Base-by-base conservation (phyloP, 2,113 vertebrate genomes). In the Sander lucioperca region DNA sequence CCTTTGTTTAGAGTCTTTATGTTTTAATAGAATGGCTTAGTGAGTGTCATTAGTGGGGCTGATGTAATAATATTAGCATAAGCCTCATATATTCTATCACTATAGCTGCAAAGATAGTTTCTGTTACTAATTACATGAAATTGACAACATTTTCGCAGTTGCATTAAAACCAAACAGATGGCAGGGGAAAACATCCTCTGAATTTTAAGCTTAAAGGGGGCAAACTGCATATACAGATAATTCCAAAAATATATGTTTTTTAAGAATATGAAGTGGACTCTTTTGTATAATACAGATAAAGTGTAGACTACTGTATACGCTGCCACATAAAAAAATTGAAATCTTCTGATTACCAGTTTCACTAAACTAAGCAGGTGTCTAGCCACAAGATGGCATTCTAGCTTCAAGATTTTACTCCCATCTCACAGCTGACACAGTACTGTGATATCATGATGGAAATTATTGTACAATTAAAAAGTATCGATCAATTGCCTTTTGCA, bases 361-460 rank as follows among this genome's bases (percentile, higher is more conserved):
- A 61, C 56, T 43, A 13, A 79, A 39, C 16, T 7, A n/a, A 71
- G 71, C 15, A 8, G 18, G n/a, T 2, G 33, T 74, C 11, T 58
- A 45, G 36, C 92, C 93, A 95, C 90, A 79, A 93, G 93, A 74
- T 89, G 92, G 89, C 92, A 76, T 53, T 66, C 64, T 77, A 89
- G 64, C 62, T 21, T 72, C 45, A 85, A 39, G 2, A n/a, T 86
- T 79, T 45, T 2, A 47, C 48, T 43, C 12, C 14, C 27, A 2
- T 18, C 30, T 51, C 64, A 25, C 27, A 62, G 36, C n/a, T 62
- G 23, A 39, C 51, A 59, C 62, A n/a, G 15, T 19, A 13, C 9
- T 57, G 19, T 5, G 1, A 25, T 36, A 39, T 27, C 56, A 56
- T 25, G 23, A 27, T 16, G 12, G 16, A 47, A 70, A 73, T 0